Evolutionary conservation across 2,888 invertebrate genomes (phyloP).

Genomic region (Byasa hedistus): DNA sequence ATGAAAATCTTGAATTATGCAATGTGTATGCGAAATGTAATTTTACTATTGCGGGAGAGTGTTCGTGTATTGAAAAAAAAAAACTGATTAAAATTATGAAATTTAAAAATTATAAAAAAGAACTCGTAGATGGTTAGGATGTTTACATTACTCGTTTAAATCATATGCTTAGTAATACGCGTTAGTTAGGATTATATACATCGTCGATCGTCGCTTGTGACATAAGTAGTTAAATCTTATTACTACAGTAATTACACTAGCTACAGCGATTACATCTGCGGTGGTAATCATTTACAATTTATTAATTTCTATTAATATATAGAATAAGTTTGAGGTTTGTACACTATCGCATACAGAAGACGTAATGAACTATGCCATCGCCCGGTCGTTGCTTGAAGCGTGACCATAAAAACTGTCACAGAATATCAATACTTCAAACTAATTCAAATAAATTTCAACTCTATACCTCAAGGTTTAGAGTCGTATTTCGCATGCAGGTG

Average conservation of each 20-base stretch:
- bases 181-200: too few species aligned
- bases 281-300: neutral
- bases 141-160: too few species aligned
- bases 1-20: neutral
- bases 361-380: conserved; percentile 44
- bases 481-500: neutral
- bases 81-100: too few species aligned
- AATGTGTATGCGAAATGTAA: neutral
- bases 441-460: conserved; percentile 33
- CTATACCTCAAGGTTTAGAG: conserved; percentile 9
- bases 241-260: too few species aligned
- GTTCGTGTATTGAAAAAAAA: too few species aligned
- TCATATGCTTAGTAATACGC: too few species aligned
- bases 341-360: conserved; percentile 49
- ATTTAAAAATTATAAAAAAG: too few species aligned
- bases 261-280: conserved; percentile 21
- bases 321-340: conserved; percentile 36
- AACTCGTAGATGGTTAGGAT: too few species aligned
- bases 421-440: conserved; percentile 46
- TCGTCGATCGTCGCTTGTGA: too few species aligned
- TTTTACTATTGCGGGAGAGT: neutral
- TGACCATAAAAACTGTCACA: conserved; percentile 52
- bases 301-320: too few species aligned
- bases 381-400: conserved; percentile 44
- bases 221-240: too few species aligned